A percentile compares a stretch with the other conserved stretches of the same genome.
These are phyloP conservation scores for Ptychoptera albimana DNA, from an alignment of 2,888 invertebrate genomes.

Conservation along the genomic window DNA sequence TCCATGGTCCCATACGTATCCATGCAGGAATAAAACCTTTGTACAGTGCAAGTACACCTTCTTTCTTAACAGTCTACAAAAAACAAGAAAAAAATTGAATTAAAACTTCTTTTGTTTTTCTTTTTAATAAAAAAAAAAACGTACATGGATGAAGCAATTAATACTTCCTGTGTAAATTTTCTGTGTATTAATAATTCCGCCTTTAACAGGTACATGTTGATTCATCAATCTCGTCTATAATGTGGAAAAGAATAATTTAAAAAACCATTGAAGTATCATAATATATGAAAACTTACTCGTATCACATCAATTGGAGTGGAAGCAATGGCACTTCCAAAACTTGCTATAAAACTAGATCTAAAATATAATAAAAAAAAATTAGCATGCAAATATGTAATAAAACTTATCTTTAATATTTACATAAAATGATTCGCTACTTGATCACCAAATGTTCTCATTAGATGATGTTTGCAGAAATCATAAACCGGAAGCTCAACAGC, in stretches of 20 bases:
- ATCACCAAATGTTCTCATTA: conserved; percentile 58
- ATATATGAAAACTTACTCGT: conserved; percentile 41
- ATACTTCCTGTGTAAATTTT: conserved; percentile 65
- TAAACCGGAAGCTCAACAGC: conserved; percentile 90
- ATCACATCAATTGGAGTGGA: conserved; percentile 91
- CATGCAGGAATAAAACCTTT: conserved; percentile 94
- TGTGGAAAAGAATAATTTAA: conserved; percentile 4
- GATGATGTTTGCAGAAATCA: conserved; percentile 69
- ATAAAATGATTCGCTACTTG: conserved; percentile 71
- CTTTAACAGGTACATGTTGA: conserved; percentile 39
- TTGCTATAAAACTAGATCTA: conserved; percentile 81
- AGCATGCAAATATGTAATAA: conserved; percentile 1
- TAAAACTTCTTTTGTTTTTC: background rate
- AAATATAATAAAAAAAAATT: conserved; percentile 8
- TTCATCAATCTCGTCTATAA: conserved; percentile 88
- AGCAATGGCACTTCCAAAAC: conserved; percentile 82
- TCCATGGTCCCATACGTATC: conserved; percentile 94
- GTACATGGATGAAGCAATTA: conserved; percentile 65
- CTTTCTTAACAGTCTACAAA: conserved; percentile 64
- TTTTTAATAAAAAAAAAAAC: conserved; percentile 10
- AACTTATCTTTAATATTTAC: conserved; percentile 32
- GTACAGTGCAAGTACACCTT: conserved; percentile 76
- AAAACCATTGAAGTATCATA: conserved; percentile 1
- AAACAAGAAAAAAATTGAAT: conserved; percentile 13
- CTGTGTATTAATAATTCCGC: conserved; percentile 20